Conservation (phyloP, 2,888 invertebrate genomes). For the Hypena proboscidalis region DNA sequence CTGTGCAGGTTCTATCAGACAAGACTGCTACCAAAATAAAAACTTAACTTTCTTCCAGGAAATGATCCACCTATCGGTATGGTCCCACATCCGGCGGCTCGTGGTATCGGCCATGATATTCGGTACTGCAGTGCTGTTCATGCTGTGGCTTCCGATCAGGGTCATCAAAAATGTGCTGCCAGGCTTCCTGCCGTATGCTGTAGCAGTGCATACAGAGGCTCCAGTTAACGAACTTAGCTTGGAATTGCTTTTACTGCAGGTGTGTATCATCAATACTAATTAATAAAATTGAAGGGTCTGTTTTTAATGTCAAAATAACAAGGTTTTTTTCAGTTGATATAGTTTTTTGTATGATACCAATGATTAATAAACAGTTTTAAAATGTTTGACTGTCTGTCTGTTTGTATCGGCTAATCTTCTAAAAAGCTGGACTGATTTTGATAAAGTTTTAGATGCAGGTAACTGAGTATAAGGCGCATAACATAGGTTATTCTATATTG, state of each 20-base stretch:
- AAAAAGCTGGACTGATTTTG: too few relatives aligned
- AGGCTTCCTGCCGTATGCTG: constrained; percentile 97
- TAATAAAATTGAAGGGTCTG: too few relatives aligned
- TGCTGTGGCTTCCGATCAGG: constrained; percentile 97
- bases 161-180: constrained; percentile 93
- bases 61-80: constrained; percentile 98
- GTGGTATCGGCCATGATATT: constrained; percentile 98
- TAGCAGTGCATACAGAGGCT: constrained; percentile 92
- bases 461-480: too few relatives aligned
- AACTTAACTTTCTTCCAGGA: constrained; percentile 80
- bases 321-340: too few relatives aligned
- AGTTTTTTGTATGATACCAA: too few relatives aligned
- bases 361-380: too few relatives aligned
- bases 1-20: too few relatives aligned
- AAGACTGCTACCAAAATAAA: background rate
- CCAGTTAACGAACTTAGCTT: constrained; percentile 97
- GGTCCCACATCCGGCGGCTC: constrained; percentile 95
- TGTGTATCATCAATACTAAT: constrained; percentile 53
- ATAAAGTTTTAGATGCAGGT: too few relatives aligned
- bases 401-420: too few relatives aligned
- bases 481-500: too few relatives aligned
- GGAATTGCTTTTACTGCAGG: constrained; percentile 95
- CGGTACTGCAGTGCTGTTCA: constrained; percentile 97
- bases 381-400: too few relatives aligned
- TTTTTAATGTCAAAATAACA: too few relatives aligned